Percentiles rank a stretch among this genome's conserved stretches.
Conservation (phyloP, 30 jellyfish, hydroid and myxozoan species). For the Sanderia malayensis region DNA sequence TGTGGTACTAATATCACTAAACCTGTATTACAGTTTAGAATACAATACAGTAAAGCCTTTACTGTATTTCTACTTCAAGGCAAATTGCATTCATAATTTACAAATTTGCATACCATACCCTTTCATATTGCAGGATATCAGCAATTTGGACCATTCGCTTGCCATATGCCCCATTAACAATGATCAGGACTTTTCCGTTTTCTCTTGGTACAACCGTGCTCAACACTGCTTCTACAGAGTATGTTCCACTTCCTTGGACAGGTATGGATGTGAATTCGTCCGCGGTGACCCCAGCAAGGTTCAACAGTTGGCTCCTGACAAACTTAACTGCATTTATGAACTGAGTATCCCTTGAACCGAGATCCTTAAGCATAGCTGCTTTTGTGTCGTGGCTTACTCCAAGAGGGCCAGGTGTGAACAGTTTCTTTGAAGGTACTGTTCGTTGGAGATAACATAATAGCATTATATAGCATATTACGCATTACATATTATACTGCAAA, state of each 20-base stretch:
- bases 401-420: constrained; percentile 95
- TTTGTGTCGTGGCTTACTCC: constrained; percentile 90
- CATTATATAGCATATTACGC: too few relatives aligned
- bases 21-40: too few relatives aligned
- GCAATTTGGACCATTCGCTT: constrained; percentile 74
- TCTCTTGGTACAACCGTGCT: constrained; percentile 76
- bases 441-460: too few relatives aligned
- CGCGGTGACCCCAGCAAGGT: constrained; percentile 61
- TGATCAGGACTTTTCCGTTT: constrained; percentile 58
- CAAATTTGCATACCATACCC: constrained; percentile 49
- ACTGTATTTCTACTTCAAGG: too few relatives aligned
- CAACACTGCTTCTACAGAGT: constrained; percentile 82
- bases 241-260: constrained; percentile 96
- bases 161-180: constrained; percentile 88
- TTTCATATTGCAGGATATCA: constrained; percentile 58
- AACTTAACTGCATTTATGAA: constrained; percentile 63
- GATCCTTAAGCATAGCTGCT: constrained; percentile 84
- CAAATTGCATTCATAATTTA: too few relatives aligned
- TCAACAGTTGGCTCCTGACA: constrained; percentile 61
- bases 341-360: constrained; percentile 82
- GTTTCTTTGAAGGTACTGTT: constrained; percentile 45
- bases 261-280: constrained; percentile 73
- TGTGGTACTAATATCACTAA: too few relatives aligned
- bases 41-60: too few relatives aligned
- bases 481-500: too few relatives aligned